phyloP scores from a whole-genome alignment of 2,888 invertebrate genomes.

The Rhimphoctona megacephalus region DNA sequence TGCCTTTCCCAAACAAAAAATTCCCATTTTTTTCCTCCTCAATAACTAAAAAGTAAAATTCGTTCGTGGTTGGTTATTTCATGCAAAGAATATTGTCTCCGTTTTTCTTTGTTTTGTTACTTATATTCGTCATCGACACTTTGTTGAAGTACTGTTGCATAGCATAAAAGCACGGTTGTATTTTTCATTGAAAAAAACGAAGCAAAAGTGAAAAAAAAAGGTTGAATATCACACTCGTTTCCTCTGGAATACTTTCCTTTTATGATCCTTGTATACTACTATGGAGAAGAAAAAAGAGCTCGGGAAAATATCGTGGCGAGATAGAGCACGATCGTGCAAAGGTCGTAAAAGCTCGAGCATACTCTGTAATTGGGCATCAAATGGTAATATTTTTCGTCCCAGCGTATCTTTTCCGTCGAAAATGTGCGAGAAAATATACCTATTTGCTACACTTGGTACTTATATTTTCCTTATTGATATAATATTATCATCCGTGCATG shows the following conservation, averaged over 20 bases:
- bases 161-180: not conserved
- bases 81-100: not conserved
- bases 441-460: not conserved
- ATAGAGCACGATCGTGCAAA: constrained; percentile 25
- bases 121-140: not conserved
- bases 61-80: constrained; percentile 30
- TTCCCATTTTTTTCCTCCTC: not conserved
- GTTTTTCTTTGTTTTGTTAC: not conserved
- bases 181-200: not conserved
- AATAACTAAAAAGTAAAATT: not conserved
- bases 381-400: constrained; percentile 76
- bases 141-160: not conserved
- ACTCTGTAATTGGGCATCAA: constrained; percentile 82
- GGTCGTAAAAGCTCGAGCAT: constrained; percentile 69
- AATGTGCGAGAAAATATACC: constrained; percentile 10
- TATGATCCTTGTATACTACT: not conserved
- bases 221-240: not conserved
- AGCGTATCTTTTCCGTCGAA: not conserved
- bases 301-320: constrained; percentile 5
- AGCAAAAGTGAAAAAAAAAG: constrained; percentile 3
- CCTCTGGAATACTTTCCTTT: constrained; percentile 17
- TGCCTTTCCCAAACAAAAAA: not conserved
- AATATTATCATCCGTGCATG: not conserved
- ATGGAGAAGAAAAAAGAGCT: not conserved
- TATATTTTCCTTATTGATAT: not conserved